Conservation (phyloP, 2,888 invertebrate species). For the Acanthosepion lycidas region DNA sequence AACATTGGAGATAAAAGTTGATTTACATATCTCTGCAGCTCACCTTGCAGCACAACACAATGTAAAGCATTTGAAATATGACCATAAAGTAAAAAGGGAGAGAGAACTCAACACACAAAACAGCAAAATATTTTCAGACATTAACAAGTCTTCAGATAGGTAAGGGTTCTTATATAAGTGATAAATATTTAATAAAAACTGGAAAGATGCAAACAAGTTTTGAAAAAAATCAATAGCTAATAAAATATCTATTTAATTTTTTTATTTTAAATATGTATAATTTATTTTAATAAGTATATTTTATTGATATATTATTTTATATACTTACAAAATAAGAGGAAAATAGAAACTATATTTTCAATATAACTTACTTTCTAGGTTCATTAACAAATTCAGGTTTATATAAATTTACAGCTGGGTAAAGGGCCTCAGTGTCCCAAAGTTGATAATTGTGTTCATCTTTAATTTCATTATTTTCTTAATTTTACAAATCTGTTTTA, state of each 20-base stretch:
- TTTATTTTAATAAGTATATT: too few relatives aligned
- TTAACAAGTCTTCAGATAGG: conserved; percentile 11
- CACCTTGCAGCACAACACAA: neutral
- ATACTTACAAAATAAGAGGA: too few relatives aligned
- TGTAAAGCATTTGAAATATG: conserved; percentile 10
- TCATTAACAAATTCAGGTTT: too few relatives aligned
- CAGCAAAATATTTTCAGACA: neutral
- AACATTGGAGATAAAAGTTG: neutral
- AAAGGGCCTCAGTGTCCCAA: too few relatives aligned
- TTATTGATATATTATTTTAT: too few relatives aligned
- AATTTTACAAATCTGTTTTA: too few relatives aligned
- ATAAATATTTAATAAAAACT: neutral
- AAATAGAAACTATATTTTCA: too few relatives aligned
- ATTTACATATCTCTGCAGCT: neutral
- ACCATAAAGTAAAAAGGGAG: neutral
- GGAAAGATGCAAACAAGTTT: neutral
- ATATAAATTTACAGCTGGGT: too few relatives aligned
- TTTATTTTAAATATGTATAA: too few relatives aligned
- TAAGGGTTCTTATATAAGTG: neutral
- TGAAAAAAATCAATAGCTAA: neutral
- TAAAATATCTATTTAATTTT: neutral
- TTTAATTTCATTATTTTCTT: too few relatives aligned
- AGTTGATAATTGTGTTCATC: too few relatives aligned
- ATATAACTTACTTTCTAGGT: too few relatives aligned
- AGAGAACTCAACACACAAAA: conserved; percentile 2